These are phyloP conservation scores for Drosophila subquinaria DNA, from an alignment of 2,888 invertebrate species.

Conservation along the genomic window DNA sequence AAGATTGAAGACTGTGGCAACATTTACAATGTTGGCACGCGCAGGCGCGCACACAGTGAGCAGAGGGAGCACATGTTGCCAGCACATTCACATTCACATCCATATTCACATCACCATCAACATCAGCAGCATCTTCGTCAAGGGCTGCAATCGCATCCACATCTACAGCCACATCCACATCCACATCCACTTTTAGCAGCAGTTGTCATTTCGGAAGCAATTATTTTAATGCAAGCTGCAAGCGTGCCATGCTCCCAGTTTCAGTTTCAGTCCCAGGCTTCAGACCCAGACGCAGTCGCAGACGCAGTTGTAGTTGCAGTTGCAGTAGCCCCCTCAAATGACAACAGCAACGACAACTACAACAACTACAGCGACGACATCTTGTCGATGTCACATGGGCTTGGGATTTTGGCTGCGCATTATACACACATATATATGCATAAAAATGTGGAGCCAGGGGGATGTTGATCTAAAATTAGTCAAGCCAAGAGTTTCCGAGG, in stretches of 20 bases:
- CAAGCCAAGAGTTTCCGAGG: slow-evolving; percentile 60
- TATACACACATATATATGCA: neutral
- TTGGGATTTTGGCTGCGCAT: slow-evolving; percentile 45
- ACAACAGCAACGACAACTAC: slow-evolving; percentile 45
- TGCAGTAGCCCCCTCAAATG: slow-evolving; percentile 34
- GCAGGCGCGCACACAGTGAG: slow-evolving; percentile 74
- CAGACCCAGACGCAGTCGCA: slow-evolving; percentile 22
- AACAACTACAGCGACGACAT: slow-evolving; percentile 55
- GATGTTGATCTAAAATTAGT: slow-evolving; percentile 69
- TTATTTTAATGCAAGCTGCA: slow-evolving; percentile 80
- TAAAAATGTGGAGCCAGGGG: slow-evolving; percentile 16
- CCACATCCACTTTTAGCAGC: slow-evolving; percentile 64
- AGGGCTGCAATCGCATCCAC: slow-evolving; percentile 37
- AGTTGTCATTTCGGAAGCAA: slow-evolving; percentile 84
- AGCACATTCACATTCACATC: slow-evolving; percentile 43
- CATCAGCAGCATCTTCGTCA: slow-evolving; percentile 24
- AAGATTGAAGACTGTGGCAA: slow-evolving; percentile 29
- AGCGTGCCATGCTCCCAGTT: slow-evolving; percentile 50
- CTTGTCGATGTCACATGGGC: slow-evolving; percentile 68
- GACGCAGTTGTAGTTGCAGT: slow-evolving; percentile 16
- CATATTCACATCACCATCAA: slow-evolving; percentile 3
- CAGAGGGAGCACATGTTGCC: slow-evolving; percentile 66
- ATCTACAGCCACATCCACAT: slow-evolving; percentile 25
- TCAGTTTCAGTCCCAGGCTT: slow-evolving; percentile 12
- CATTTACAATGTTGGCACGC: slow-evolving; percentile 80